phyloP scores from a whole-genome alignment of 2,888 invertebrate genomes.

The Drosophila anceps region DNA sequence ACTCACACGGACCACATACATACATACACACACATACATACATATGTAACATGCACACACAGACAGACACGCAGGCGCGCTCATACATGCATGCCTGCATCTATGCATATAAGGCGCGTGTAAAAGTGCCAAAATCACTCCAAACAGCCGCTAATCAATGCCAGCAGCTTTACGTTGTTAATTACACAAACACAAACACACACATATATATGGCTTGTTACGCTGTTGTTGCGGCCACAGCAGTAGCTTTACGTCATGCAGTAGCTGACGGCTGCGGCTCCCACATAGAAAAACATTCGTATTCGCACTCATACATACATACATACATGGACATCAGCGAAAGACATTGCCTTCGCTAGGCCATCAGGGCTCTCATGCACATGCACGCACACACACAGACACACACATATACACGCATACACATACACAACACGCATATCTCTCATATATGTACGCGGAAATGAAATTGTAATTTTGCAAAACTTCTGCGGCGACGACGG shows the following conservation, averaged over 20 bases:
- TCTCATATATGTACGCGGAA: constrained; percentile 57
- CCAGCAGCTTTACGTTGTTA: constrained; percentile 63
- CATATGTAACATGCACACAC: constrained; percentile 26
- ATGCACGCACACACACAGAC: constrained; percentile 30
- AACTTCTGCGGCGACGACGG: constrained; percentile 15
- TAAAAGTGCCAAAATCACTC: constrained; percentile 61
- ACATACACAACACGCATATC: constrained; percentile 35
- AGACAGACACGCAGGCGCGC: not conserved
- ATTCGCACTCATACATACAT: constrained; percentile 26
- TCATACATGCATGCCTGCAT: constrained; percentile 26
- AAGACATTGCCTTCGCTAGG: constrained; percentile 44
- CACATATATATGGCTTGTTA: constrained; percentile 33
- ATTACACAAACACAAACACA: constrained; percentile 43
- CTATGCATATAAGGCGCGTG: constrained; percentile 64
- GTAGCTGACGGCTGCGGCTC: constrained; percentile 61
- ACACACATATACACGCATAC: constrained; percentile 5
- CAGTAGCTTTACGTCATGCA: constrained; percentile 74
- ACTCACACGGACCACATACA: constrained; percentile 24
- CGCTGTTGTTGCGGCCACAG: constrained; percentile 40
- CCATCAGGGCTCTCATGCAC: constrained; percentile 34
- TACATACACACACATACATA: constrained; percentile 32
- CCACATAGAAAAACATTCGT: constrained; percentile 52
- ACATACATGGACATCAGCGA: constrained; percentile 20
- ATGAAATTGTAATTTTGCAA: constrained; percentile 64
- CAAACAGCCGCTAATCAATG: constrained; percentile 71